A percentile compares a stretch with the other conserved stretches of the same genome.
Conservation (phyloP, 2,113 vertebrate genomes). For the Calidris pygmaea region DNA sequence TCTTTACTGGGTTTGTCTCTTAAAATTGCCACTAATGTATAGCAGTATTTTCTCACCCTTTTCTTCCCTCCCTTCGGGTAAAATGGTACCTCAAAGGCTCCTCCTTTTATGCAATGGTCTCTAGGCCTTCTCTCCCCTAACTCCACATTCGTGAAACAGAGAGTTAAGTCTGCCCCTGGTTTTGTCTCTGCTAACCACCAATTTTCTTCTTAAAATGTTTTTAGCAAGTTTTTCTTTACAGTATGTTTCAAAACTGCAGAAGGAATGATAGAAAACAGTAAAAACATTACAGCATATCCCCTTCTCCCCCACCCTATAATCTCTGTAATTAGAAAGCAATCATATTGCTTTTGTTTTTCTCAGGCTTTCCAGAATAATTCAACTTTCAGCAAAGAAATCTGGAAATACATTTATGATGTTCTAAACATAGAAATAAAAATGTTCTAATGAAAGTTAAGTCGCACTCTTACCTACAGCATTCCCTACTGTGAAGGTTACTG, state of each 20-base stretch:
- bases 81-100: neutral
- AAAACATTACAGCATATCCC: neutral
- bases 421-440: slow-evolving; percentile 38
- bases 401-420: neutral
- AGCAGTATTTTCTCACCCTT: neutral
- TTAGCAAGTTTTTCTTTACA: neutral
- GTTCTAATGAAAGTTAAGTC: slow-evolving; percentile 57
- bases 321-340: neutral
- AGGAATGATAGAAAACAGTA: neutral
- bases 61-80: neutral
- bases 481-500: slow-evolving; percentile 60
- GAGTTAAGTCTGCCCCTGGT: neutral
- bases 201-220: neutral
- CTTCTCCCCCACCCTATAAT: neutral
- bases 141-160: neutral
- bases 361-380: slow-evolving; percentile 14
- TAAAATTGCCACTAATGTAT: neutral
- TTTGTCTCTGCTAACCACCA: neutral
- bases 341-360: neutral
- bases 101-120: neutral
- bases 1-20: neutral
- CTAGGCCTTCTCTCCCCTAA: neutral
- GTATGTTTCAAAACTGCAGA: slow-evolving; percentile 9
- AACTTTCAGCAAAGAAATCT: slow-evolving; percentile 14
- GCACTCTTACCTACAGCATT: slow-evolving; percentile 53